Percentiles rank a stretch among this genome's conserved stretches.
These are phyloP conservation scores for Nothoprocta perdicaria DNA, from an alignment of 2,113 vertebrate species.

Conservation along the genomic window DNA sequence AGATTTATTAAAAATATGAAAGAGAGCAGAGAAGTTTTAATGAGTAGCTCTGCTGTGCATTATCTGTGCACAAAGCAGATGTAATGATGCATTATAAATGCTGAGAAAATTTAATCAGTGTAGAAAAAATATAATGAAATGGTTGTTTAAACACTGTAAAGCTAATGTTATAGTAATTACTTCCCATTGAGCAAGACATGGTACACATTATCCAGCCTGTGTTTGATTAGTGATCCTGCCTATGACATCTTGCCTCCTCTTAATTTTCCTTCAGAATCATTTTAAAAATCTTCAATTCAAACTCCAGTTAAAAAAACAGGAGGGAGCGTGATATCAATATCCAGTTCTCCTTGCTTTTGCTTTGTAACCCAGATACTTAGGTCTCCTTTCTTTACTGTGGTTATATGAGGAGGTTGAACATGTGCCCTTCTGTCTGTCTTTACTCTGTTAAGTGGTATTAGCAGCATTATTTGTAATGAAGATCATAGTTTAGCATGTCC, in stretches of 20 bases:
- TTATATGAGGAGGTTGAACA: neutral
- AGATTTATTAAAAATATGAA: constrained; percentile 77
- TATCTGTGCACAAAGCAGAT: constrained; percentile 80
- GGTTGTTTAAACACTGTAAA: constrained; percentile 83
- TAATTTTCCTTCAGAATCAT: constrained; percentile 60
- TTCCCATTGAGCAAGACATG: constrained; percentile 72
- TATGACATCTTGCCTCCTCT: constrained; percentile 71
- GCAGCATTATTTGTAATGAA: neutral
- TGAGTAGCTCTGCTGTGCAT: constrained; percentile 63
- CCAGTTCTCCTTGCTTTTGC: neutral
- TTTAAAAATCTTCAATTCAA: constrained; percentile 55
- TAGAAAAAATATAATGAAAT: constrained; percentile 83
- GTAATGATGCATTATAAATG: constrained; percentile 83
- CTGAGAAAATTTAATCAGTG: constrained; percentile 79
- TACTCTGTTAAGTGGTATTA: neutral
- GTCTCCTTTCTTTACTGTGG: neutral
- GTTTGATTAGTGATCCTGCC: constrained; percentile 76
- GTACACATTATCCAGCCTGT: constrained; percentile 66
- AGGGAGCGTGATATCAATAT: neutral
- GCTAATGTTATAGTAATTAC: constrained; percentile 81
- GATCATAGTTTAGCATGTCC: neutral
- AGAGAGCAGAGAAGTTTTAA: constrained; percentile 73
- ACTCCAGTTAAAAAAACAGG: constrained; percentile 6
- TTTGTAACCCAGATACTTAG: neutral
- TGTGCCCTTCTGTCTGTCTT: neutral